A percentile compares a stretch with the other conserved stretches of the same genome.
phyloP scores from a whole-genome alignment of 2,113 vertebrate genomes.

The Psophia crepitans region DNA sequence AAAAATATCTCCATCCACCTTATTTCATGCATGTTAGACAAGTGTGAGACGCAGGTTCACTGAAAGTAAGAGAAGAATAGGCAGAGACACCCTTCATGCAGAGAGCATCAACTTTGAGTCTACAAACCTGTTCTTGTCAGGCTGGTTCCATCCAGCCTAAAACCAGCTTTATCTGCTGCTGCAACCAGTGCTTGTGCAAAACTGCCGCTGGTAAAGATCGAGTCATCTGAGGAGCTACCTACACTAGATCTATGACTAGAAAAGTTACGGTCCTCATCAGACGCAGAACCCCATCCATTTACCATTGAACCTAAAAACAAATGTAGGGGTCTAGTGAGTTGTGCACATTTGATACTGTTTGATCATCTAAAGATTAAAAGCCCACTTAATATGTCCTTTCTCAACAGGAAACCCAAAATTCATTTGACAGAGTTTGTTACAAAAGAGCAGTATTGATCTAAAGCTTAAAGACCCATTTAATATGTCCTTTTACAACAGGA shows the following conservation, averaged over 20 bases:
- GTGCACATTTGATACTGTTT: conserved; percentile 23
- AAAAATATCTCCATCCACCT: conserved; percentile 18
- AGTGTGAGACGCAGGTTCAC: neutral
- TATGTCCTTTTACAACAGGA: neutral
- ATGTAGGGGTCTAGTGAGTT: conserved; percentile 78
- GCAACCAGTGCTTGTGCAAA: conserved; percentile 95
- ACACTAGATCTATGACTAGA: conserved; percentile 96
- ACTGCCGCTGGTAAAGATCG: conserved; percentile 93
- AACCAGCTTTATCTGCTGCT: conserved; percentile 96
- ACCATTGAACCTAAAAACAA: conserved; percentile 97
- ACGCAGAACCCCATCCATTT: conserved; percentile 98
- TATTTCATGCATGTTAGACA: conserved; percentile 71
- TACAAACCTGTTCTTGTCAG: conserved; percentile 95
- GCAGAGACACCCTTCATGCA: conserved; percentile 70
- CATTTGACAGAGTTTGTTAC: neutral
- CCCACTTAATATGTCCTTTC: neutral
- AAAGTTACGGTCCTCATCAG: conserved; percentile 95
- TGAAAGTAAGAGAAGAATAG: conserved; percentile 11
- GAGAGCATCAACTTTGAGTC: conserved; percentile 64
- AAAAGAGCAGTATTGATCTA: neutral
- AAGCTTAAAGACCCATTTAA: neutral
- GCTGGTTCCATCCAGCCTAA: conserved; percentile 92
- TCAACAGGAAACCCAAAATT: neutral
- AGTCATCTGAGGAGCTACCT: conserved; percentile 94
- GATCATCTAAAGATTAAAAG: conserved; percentile 39